These are phyloP conservation scores for Melozone crissalis DNA, from an alignment of 2,113 vertebrate genomes.

Conservation along the genomic window DNA sequence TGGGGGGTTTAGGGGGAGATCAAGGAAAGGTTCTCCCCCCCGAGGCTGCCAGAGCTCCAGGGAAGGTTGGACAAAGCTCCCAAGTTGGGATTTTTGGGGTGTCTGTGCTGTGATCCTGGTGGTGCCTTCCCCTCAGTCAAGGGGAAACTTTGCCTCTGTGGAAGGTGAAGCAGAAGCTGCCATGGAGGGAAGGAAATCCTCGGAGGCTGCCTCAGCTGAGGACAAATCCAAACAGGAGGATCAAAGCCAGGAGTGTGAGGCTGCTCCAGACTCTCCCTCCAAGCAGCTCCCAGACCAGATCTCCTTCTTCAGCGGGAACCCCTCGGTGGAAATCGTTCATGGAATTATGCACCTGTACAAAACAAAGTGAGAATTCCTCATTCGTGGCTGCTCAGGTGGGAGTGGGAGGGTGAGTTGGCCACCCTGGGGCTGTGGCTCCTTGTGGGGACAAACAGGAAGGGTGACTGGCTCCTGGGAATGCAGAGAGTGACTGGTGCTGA, in stretches of 20 bases:
- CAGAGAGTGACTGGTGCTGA: rapidly evolving
- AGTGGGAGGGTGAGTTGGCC: background rate
- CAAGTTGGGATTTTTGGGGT: background rate
- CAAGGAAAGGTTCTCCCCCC: background rate
- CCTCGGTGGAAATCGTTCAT: conserved; percentile 94
- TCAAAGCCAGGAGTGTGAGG: conserved; percentile 59
- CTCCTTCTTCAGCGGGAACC: conserved; percentile 98
- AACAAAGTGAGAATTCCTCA: conserved; percentile 87
- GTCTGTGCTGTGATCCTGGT: background rate
- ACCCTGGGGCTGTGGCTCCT: background rate
- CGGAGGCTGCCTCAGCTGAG: conserved; percentile 44
- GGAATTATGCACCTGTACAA: conserved; percentile 99
- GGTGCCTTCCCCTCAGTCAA: background rate
- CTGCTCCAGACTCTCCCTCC: conserved; percentile 85
- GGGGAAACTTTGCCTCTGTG: conserved; percentile 41
- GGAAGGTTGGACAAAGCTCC: rapidly evolving
- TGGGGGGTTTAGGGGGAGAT: too few relatives aligned
- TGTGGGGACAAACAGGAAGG: conserved; percentile 15
- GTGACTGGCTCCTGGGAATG: background rate
- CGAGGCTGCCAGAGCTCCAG: background rate
- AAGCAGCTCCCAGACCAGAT: conserved; percentile 97
- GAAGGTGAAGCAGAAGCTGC: conserved; percentile 64
- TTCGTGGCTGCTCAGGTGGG: background rate
- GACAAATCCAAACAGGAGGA: conserved; percentile 57
- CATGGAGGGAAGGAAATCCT: conserved; percentile 56